These are phyloP conservation scores for Gyrodactylus bullatarudis DNA, from an alignment of 1,140 invertebrate genomes.

Conservation along the genomic window DNA sequence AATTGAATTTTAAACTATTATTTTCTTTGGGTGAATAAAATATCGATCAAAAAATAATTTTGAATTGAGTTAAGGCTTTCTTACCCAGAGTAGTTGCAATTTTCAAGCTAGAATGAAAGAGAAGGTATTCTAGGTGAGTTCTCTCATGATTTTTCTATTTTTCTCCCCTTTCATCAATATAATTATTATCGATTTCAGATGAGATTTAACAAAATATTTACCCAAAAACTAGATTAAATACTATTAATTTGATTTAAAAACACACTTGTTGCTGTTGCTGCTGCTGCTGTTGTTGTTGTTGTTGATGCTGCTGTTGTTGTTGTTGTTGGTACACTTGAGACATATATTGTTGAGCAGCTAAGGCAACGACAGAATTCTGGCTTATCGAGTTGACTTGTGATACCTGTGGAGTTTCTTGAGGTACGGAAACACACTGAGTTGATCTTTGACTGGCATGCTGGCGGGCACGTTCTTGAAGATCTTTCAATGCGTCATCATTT, in stretches of 20 bases:
- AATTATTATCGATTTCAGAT: background rate
- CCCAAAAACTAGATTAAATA: too few species aligned
- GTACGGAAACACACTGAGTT: background rate
- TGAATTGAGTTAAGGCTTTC: background rate
- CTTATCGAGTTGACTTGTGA: background rate
- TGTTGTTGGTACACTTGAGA: background rate
- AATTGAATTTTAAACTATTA: background rate
- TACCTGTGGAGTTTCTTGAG: background rate
- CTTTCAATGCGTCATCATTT: background rate
- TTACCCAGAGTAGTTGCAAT: background rate
- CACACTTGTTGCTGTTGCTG: too few species aligned
- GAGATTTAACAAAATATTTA: background rate
- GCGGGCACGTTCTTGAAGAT: background rate
- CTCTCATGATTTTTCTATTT: background rate
- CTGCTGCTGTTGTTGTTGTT: too few species aligned
- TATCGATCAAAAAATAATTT: background rate
- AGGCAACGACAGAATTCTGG: background rate
- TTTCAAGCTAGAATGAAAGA: background rate
- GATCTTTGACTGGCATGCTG: background rate
- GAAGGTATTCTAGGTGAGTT: background rate
- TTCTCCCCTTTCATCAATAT: background rate
- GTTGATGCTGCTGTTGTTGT: background rate
- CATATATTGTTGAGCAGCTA: background rate
- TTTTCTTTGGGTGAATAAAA: background rate
- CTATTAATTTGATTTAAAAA: too few species aligned